Evolutionary conservation across 2,888 invertebrate genomes (phyloP), one percentile per base, ranked within the genome.

Genomic region (Scaptomyza caliginosa): DNA sequence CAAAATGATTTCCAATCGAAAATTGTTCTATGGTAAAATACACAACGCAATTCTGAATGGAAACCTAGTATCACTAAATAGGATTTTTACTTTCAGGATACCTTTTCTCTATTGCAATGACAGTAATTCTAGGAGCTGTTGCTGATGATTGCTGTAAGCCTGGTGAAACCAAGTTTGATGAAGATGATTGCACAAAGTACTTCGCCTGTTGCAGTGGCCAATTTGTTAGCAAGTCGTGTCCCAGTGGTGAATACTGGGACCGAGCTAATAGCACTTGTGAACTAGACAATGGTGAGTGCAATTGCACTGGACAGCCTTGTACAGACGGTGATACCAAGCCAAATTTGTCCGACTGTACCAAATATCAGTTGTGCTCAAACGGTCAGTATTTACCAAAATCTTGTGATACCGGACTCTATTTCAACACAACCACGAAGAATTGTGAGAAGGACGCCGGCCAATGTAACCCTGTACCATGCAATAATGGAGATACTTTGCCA

Each of bases 151-250:
- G 67, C 30, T 76, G 75, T n/a, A 6, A 57, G 13, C 34, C 23
- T 1, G 74, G 77, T 1, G 70, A 74, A 0, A 66, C 46, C 5
- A 60, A 64, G 10, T 13, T 34, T 8, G 56, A 74, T 24, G 4
- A 7, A 2, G 8, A 42, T 16, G 72, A 77, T 26, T 79, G 79
- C 23, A 54, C 64, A 4, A 58, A 51, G 38, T 77, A 76, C 13
- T 70, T 36, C 16, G 32, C 7, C 6, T 77, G 77, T 19, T 65
- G 57, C 7, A 56, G 39, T 2, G 79, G 73, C 1, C 13, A 67
- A 19, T 76, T 74, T 24, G 58, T 70, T 1, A 50, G 17, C 0
- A 62, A 60, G 45, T 24, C 67, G 0, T 77, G 77, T 17, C n/a
- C 16, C 0, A 16, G 2, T 17, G 65, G 57, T 19, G 0, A 34